phyloP scores from a whole-genome alignment of 2,113 vertebrate genomes.

The Rousettus leschenaultii region DNA sequence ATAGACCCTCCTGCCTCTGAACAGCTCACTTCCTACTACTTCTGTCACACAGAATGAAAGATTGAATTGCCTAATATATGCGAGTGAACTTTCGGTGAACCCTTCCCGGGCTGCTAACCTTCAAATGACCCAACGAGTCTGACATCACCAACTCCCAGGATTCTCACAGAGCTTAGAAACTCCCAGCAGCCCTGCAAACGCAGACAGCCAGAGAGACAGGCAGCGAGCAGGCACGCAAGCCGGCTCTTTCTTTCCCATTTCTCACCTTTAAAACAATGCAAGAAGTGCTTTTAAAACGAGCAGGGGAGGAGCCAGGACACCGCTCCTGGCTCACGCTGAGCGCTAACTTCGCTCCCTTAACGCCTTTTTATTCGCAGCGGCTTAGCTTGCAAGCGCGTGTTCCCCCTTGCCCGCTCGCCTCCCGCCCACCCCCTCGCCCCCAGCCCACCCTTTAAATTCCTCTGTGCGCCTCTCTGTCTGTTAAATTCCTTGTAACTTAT shows the following conservation, averaged over 20 bases:
- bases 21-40: slow-evolving; percentile 98
- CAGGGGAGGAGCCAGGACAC: slow-evolving; percentile 37
- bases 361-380: not conserved
- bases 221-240: slow-evolving; percentile 37
- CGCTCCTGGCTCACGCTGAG: not conserved
- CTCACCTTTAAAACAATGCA: slow-evolving; percentile 54
- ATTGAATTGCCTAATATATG: slow-evolving; percentile 99
- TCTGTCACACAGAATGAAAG: slow-evolving; percentile 96
- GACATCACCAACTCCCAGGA: slow-evolving; percentile 94
- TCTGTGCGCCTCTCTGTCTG: slow-evolving; percentile 43
- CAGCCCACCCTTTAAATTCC: not conserved
- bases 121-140: slow-evolving; percentile 98
- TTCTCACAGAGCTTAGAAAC: slow-evolving; percentile 89
- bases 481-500: slow-evolving; percentile 22
- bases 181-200: slow-evolving; percentile 84
- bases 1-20: slow-evolving; percentile 89
- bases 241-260: slow-evolving; percentile 18
- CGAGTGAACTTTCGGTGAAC: slow-evolving; percentile 99
- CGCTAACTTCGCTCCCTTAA: not conserved
- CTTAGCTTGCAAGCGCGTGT: not conserved
- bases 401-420: not conserved
- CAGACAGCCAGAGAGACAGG: slow-evolving; percentile 70
- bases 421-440: not conserved
- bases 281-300: slow-evolving; percentile 18
- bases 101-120: slow-evolving; percentile 98